Evolutionary conservation across 2,113 vertebrate genomes (phyloP).

Genomic region (Forbesichthys agassizii): DNA sequence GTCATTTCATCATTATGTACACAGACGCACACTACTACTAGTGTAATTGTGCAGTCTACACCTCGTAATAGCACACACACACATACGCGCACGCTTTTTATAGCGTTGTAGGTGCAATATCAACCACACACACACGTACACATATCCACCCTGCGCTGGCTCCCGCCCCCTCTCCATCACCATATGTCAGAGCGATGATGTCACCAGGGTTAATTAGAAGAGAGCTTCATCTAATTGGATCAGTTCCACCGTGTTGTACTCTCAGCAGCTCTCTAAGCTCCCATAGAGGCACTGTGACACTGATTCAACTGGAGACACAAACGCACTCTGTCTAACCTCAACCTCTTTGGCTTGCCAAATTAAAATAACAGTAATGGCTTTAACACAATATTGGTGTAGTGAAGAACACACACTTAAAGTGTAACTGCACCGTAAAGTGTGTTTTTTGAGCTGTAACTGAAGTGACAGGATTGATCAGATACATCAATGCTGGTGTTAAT

Average conservation of each 20-base stretch:
- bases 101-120: not conserved
- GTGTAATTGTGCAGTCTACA: no score
- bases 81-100: not conserved
- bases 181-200: slow-evolving; percentile 26
- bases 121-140: not conserved
- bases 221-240: slow-evolving; percentile 47
- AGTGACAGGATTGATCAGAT: no score
- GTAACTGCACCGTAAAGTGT: no score
- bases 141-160: not conserved
- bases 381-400: not conserved
- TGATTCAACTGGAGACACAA: slow-evolving; percentile 3
- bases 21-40: not conserved
- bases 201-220: slow-evolving; percentile 44
- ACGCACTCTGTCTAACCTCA: not conserved
- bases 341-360: not conserved
- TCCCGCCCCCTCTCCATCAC: not conserved
- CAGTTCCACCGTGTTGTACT: slow-evolving; percentile 4
- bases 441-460: no score
- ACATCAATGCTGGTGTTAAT: no score
- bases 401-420: not conserved
- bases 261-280: slow-evolving; percentile 6
- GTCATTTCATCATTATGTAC: not conserved
- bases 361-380: not conserved
- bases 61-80: not conserved
- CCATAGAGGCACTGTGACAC: not conserved